These are phyloP conservation scores for Mystacides longicornis DNA, from an alignment of 2,888 invertebrate species.

Conservation along the genomic window DNA sequence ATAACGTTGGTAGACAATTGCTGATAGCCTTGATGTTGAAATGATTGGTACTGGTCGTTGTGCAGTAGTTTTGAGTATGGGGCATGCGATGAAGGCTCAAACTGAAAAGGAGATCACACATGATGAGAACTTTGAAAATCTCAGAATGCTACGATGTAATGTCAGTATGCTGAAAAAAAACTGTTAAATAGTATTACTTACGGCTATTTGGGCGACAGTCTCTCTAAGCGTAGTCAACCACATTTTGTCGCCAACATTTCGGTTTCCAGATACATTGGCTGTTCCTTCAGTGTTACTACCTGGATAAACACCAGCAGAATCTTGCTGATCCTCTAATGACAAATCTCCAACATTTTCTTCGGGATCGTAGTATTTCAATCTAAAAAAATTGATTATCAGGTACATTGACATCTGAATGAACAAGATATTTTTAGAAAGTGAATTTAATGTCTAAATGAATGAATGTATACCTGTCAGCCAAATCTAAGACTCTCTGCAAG, in stretches of 20 bases:
- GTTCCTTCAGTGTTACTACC: conserved; percentile 5
- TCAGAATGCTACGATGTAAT: no score
- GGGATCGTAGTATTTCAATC: conserved; percentile 63
- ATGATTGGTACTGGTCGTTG: conserved; percentile 23
- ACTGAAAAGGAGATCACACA: no score
- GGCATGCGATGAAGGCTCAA: conserved; percentile 8
- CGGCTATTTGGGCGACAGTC: conserved; percentile 26
- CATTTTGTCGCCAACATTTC: conserved; percentile 38
- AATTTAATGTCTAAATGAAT: no score
- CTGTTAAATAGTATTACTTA: neutral
- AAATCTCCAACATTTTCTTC: conserved; percentile 41
- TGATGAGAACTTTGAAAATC: no score
- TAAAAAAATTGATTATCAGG: no score
- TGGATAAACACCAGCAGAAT: conserved; percentile 33
- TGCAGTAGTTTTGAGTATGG: conserved; percentile 19
- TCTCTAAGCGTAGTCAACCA: conserved; percentile 51
- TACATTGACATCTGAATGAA: no score
- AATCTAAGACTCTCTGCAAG: conserved; percentile 44
- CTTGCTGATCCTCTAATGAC: conserved; percentile 32
- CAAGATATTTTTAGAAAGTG: no score
- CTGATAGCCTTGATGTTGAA: conserved; percentile 19
- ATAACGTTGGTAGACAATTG: conserved; percentile 24
- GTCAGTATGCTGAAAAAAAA: no score
- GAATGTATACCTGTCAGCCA: conserved; percentile 37
- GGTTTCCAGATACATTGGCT: neutral